phyloP scores from a whole-genome alignment of 2,113 vertebrate genomes.

The Pteronura brasiliensis region DNA sequence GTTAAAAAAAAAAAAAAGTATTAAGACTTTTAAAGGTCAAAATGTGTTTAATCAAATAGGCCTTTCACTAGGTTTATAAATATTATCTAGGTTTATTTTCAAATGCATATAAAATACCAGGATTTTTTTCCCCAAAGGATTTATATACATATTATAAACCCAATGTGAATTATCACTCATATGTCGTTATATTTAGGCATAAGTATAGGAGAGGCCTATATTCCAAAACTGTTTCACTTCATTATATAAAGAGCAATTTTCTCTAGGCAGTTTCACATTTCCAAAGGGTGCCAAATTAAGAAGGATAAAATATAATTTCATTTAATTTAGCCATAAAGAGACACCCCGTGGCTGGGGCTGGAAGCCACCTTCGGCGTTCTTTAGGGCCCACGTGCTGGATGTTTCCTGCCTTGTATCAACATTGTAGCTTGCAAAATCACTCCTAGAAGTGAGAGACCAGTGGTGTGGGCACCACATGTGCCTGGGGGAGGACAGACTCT shows the following conservation, averaged over 20 bases:
- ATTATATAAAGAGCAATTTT: neutral
- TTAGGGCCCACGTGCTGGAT: neutral
- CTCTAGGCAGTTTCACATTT: neutral
- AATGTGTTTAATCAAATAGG: conserved; percentile 43
- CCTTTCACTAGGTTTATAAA: conserved; percentile 14
- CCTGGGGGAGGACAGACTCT: neutral
- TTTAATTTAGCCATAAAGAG: neutral
- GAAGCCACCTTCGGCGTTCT: neutral
- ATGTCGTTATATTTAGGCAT: conserved; percentile 11
- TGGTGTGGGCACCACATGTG: accelerated
- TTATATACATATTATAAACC: conserved; percentile 1
- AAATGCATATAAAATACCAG: neutral
- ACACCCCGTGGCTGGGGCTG: neutral
- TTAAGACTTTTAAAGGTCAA: conserved; percentile 28
- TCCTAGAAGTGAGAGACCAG: no score
- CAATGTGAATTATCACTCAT: neutral
- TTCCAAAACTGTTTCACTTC: neutral
- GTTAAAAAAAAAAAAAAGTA: neutral
- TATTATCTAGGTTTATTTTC: conserved; percentile 28
- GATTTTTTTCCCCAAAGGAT: neutral
- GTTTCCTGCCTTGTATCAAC: neutral
- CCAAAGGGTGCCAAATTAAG: neutral
- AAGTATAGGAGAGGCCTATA: neutral
- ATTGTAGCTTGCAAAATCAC: neutral
- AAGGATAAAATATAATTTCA: neutral